These are phyloP conservation scores for Eupithecia tripunctaria DNA, from an alignment of 2,888 invertebrate species.

Conservation along the genomic window DNA sequence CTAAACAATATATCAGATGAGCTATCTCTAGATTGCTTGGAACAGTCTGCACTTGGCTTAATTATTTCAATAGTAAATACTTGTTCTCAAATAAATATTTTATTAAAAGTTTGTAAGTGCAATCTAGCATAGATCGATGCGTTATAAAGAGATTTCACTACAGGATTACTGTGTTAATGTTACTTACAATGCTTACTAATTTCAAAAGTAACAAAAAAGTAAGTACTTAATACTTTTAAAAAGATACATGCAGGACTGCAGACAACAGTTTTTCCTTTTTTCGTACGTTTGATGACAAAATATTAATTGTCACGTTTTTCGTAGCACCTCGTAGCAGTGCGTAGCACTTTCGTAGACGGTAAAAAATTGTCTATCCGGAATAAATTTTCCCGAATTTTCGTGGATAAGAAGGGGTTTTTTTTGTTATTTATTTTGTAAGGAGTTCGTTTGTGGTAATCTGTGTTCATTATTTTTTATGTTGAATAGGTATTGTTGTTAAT, in stretches of 20 bases:
- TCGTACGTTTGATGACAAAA: not conserved
- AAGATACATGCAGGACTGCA: not conserved
- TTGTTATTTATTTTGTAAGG: not conserved
- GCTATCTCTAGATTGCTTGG: too few relatives aligned
- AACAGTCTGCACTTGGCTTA: too few relatives aligned
- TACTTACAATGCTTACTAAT: too few relatives aligned
- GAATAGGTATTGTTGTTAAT: not conserved
- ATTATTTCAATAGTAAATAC: too few relatives aligned
- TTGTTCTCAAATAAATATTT: not conserved
- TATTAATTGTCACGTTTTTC: slow-evolving; percentile 23
- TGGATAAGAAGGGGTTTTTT: not conserved
- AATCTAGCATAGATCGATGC: not conserved
- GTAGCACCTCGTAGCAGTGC: slow-evolving; percentile 43
- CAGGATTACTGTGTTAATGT: too few relatives aligned
- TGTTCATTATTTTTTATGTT: not conserved
- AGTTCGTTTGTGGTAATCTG: not conserved
- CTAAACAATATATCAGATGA: too few relatives aligned
- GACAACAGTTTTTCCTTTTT: not conserved
- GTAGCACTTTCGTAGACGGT: slow-evolving; percentile 39
- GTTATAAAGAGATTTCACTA: not conserved
- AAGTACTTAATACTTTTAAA: not conserved
- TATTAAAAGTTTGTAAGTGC: not conserved
- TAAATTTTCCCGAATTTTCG: not conserved
- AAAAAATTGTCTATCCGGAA: slow-evolving; percentile 17
- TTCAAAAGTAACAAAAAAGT: not conserved